These are phyloP conservation scores for Anableps anableps DNA, from an alignment of 2,797 vertebrate genomes.

Conservation along the genomic window DNA sequence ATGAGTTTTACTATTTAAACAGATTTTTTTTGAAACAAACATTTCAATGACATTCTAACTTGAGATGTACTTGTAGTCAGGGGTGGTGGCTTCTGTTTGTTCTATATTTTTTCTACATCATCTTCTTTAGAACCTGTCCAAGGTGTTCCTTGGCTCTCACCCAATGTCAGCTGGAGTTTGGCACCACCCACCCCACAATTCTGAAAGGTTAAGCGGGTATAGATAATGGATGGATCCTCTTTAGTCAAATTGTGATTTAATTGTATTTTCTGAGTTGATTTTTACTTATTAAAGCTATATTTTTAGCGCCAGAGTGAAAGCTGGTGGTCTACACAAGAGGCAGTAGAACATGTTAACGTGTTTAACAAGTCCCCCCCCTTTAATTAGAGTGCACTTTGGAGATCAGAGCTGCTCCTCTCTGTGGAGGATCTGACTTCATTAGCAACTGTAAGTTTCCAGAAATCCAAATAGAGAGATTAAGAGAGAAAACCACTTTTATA, in stretches of 20 bases:
- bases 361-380: constrained; percentile 39
- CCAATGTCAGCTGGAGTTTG: too few relatives aligned
- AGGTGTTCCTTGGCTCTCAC: too few relatives aligned
- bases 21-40: too few relatives aligned
- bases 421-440: constrained; percentile 55
- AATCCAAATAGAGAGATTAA: constrained; percentile 16
- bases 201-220: neutral
- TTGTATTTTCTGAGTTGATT: neutral
- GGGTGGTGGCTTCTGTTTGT: neutral
- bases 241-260: neutral
- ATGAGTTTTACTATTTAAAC: too few relatives aligned
- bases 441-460: constrained; percentile 59
- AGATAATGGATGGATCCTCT: neutral
- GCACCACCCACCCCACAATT: too few relatives aligned
- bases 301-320: constrained; percentile 13
- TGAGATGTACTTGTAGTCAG: neutral
- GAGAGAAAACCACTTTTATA: constrained; percentile 1
- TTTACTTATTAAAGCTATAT: constrained; percentile 26
- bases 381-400: constrained; percentile 67
- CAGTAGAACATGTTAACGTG: constrained; percentile 21
- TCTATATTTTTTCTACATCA: neutral
- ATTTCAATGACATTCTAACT: too few relatives aligned
- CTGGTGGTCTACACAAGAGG: constrained; percentile 3
- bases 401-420: constrained; percentile 54
- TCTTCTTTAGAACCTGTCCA: too few relatives aligned